Percentiles rank a stretch among this genome's conserved stretches.
These are phyloP conservation scores for Sphyrna mokarran DNA, from an alignment of 2,113 vertebrate species.

Conservation along the genomic window DNA sequence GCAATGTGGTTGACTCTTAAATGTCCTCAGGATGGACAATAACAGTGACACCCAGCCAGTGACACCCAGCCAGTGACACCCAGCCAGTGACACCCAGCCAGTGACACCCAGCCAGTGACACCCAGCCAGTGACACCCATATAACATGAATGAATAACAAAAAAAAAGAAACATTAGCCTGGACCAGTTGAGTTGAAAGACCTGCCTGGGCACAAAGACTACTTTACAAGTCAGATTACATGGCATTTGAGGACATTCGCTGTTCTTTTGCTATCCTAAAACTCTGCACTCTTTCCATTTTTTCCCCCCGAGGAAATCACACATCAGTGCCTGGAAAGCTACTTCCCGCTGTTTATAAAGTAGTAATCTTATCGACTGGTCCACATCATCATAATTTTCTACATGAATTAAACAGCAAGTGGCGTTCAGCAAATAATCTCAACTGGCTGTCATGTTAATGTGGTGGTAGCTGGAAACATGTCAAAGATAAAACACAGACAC, in stretches of 20 bases:
- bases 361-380: background rate
- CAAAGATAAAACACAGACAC: background rate
- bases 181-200: no score
- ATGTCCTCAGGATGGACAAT: no score
- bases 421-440: background rate
- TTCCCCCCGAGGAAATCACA: background rate
- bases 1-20: no score
- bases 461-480: background rate
- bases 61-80: no score
- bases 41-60: no score
- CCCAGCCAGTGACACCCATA: no score
- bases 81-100: no score
- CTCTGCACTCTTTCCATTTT: background rate
- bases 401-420: background rate
- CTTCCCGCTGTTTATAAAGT: background rate
- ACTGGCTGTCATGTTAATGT: background rate
- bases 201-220: background rate
- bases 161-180: no score
- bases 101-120: no score
- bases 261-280: background rate
- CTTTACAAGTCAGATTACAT: background rate
- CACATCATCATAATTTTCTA: background rate
- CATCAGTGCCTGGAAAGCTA: background rate
- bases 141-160: no score
- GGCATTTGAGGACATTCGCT: background rate